phyloP scores from a whole-genome alignment of 1,140 invertebrate species.

The Paraescarpia echinospica region DNA sequence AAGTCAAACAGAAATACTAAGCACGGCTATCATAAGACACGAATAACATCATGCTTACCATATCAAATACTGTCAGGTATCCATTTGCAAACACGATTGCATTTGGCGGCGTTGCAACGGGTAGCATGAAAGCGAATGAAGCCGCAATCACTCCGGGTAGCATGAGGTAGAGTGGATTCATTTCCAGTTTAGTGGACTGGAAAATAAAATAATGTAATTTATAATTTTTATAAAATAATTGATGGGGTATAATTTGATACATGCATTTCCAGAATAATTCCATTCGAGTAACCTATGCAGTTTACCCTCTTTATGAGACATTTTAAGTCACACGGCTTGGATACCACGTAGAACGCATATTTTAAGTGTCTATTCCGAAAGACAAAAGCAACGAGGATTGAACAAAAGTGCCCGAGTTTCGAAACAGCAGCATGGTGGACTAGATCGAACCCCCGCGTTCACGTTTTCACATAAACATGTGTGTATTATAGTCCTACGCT shows the following conservation, averaged over 20 bases:
- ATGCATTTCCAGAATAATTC: background rate
- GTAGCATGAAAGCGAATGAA: constrained; percentile 73
- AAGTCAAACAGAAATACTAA: background rate
- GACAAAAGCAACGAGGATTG: too few relatives aligned
- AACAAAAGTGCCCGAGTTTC: too few relatives aligned
- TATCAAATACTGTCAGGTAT: constrained; percentile 52
- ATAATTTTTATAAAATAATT: background rate
- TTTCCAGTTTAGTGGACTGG: constrained; percentile 31
- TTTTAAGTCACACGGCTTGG: too few relatives aligned
- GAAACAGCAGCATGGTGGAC: too few relatives aligned
- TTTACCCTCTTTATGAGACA: too few relatives aligned
- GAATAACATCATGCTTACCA: constrained; percentile 43
- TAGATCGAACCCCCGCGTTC: too few relatives aligned
- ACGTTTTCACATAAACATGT: too few relatives aligned
- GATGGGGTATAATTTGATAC: background rate
- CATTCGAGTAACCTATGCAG: too few relatives aligned
- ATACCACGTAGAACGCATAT: too few relatives aligned
- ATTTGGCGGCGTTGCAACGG: constrained; percentile 84
- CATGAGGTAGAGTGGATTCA: constrained; percentile 82
- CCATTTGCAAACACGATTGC: constrained; percentile 77
- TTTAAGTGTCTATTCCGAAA: too few relatives aligned
- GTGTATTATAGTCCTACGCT: too few relatives aligned
- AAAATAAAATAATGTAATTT: background rate
- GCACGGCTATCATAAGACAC: background rate
- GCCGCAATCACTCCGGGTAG: constrained; percentile 78